Evolutionary conservation across 2,888 invertebrate species (phyloP).

Genomic region (Patella pellucida): DNA sequence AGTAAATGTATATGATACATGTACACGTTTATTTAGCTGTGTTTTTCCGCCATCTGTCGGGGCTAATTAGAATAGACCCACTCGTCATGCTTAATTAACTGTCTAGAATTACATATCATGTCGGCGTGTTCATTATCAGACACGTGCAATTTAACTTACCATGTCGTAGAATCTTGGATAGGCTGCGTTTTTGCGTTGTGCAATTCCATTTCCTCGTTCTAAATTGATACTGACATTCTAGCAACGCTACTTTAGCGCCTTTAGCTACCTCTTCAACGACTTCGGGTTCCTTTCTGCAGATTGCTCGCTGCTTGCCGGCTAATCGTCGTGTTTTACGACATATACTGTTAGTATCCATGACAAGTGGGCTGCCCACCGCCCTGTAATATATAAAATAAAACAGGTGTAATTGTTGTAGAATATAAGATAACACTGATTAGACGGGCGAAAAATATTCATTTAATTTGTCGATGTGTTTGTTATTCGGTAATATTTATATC

Average conservation of each 20-base stretch:
- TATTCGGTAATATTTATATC: no score
- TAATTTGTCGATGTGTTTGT: no score
- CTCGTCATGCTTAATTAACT: not conserved
- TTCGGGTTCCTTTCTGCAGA: slow-evolving; percentile 85
- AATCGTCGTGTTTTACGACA: slow-evolving; percentile 87
- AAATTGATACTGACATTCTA: slow-evolving; percentile 90
- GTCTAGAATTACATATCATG: no score
- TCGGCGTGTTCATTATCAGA: no score
- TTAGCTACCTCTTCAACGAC: slow-evolving; percentile 86
- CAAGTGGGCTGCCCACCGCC: slow-evolving; percentile 80
- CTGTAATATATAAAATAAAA: slow-evolving; percentile 61
- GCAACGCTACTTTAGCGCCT: slow-evolving; percentile 80
- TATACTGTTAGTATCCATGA: slow-evolving; percentile 89
- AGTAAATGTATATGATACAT: no score
- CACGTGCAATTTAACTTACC: slow-evolving; percentile 75
- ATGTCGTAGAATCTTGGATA: slow-evolving; percentile 87
- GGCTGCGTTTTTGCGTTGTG: slow-evolving; percentile 82
- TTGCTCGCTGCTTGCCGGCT: slow-evolving; percentile 76
- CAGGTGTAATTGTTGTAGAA: no score
- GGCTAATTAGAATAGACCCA: not conserved
- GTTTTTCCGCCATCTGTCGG: not conserved
- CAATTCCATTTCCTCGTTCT: slow-evolving; percentile 88
- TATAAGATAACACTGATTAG: no score
- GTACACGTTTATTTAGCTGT: no score
- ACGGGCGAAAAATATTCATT: no score